phyloP scores from a whole-genome alignment of 2,797 vertebrate species.

The Prunella strophiata region DNA sequence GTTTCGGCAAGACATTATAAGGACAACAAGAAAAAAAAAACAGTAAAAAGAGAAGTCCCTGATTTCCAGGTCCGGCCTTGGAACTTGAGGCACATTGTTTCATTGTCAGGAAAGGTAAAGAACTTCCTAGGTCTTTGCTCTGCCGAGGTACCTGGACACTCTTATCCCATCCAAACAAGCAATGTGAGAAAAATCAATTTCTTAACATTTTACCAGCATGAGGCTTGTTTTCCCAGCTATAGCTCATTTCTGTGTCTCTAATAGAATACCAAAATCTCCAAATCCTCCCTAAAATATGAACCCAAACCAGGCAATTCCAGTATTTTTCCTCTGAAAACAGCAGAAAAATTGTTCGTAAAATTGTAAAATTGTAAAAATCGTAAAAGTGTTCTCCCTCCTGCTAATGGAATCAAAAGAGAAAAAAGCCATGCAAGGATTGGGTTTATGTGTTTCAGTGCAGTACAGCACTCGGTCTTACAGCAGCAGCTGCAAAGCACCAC shows the following conservation, averaged over 20 bases:
- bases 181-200: neutral
- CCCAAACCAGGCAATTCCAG: neutral
- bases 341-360: neutral
- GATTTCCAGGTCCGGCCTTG: neutral
- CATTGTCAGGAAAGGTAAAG: neutral
- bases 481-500: neutral
- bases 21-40: rapidly evolving
- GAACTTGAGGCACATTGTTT: neutral
- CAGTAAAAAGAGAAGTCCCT: neutral
- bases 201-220: neutral
- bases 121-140: neutral
- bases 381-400: neutral
- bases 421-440: neutral
- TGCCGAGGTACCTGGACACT: neutral
- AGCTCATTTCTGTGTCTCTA: neutral
- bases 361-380: no score
- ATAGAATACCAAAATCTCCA: neutral
- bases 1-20: neutral
- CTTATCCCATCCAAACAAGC: neutral
- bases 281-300: neutral
- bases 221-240: neutral
- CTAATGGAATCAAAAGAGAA: neutral
- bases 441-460: neutral
- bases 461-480: neutral
- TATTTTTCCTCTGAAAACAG: neutral